Evolutionary conservation across 2,888 invertebrate genomes (phyloP), one percentile per base, ranked within the genome.

Genomic region (Euclidia mi): DNA sequence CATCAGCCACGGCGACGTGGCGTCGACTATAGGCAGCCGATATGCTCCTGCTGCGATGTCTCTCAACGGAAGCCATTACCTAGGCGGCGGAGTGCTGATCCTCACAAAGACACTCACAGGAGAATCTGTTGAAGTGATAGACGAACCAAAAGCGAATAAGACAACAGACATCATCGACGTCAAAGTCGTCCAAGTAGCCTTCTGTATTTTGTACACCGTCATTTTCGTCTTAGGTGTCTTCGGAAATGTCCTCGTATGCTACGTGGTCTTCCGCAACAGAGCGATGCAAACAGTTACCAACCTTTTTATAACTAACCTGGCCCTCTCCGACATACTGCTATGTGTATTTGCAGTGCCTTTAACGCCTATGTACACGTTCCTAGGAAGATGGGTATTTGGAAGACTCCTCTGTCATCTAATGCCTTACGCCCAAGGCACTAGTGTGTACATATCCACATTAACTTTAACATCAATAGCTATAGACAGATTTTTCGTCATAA

Each of bases 211-310:
- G 28, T 98, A 98, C 88, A 94, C 95, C 1, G 91, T 96, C 6
- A 98, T 98, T 55, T 98, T 98, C 85, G 92, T 97, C 0, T 92
- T 98, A 10, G 98, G 98, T 0, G 94, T 98, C 0, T 96, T 96
- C 69, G 98, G 98, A 4, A 98, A 98, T 84, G 96, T 96, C 3
- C 91, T 98, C 10, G 98, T 98, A 17, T 97, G 98, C 80, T 98
- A 96, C 84, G 98, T 98, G 2, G 98, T 98, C 1, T 96, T 96
- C 56, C 95, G 97, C 4, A 98, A 98, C 84, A 96, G 96, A 76
- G 96, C 97, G 35, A 98, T 98, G 98, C 98, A 98, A 89, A 98
- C 98, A 0, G 98, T 98, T 45, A 98, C 98, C 11, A 98, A 98
- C 85, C 95, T 98, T 47, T 98, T 98, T 90, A 98, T 98, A 81